Evolutionary conservation across 2,888 invertebrate species (phyloP).

Genomic region (Cacoxenus indagator): DNA sequence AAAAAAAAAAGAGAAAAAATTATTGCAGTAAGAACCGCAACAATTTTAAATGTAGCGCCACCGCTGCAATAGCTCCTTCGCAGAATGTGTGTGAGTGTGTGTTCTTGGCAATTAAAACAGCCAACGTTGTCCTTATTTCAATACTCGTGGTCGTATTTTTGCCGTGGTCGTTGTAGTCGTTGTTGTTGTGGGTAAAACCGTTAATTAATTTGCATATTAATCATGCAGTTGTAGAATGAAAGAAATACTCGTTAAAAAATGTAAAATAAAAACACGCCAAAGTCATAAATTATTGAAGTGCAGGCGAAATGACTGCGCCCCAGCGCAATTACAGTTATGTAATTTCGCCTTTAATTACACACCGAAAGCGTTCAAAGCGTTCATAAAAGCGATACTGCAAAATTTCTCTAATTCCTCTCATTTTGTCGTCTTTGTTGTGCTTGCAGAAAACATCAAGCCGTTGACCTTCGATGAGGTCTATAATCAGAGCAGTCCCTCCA

Average conservation of each 20-base stretch:
- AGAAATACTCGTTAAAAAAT: slow-evolving; percentile 3
- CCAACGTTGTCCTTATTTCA: slow-evolving; percentile 48
- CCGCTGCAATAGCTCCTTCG: slow-evolving; percentile 42
- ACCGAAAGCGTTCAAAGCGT: not conserved
- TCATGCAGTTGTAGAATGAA: slow-evolving; percentile 49
- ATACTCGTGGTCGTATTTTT: slow-evolving; percentile 4
- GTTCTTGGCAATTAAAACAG: slow-evolving; percentile 53
- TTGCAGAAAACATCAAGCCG: slow-evolving; percentile 88
- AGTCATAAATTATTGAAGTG: slow-evolving; percentile 40
- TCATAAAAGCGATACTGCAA: not conserved
- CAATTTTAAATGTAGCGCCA: slow-evolving; percentile 44
- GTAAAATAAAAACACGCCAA: slow-evolving; percentile 17
- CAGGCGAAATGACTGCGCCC: slow-evolving; percentile 12
- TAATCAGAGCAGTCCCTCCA: slow-evolving; percentile 97
- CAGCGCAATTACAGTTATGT: slow-evolving; percentile 18
- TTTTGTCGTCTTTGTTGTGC: not conserved
- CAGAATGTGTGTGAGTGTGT: slow-evolving; percentile 32
- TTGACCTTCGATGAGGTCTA: slow-evolving; percentile 98
- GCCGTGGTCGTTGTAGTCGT: slow-evolving; percentile 23
- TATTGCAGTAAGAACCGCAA: slow-evolving; percentile 46
- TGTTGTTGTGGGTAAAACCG: slow-evolving; percentile 49
- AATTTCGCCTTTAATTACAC: not conserved
- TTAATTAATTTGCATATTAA: slow-evolving; percentile 64
- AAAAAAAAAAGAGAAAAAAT: not conserved
- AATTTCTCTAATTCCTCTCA: not conserved